Evolutionary conservation across 2,113 vertebrate species (phyloP).

Genomic region (Calidris pugnax): DNA sequence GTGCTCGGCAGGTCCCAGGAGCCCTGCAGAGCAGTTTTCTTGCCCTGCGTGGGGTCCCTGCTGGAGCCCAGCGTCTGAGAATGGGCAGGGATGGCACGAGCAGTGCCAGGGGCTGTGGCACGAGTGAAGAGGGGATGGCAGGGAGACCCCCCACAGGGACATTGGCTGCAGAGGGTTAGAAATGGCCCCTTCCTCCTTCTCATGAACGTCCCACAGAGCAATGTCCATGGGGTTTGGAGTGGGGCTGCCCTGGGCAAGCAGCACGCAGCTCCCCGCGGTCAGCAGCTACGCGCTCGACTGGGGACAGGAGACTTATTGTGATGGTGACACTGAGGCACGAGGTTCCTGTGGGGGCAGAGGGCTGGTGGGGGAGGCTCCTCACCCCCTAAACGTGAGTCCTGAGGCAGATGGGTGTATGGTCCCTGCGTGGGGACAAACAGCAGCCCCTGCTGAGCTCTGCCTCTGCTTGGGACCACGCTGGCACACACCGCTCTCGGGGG

Average conservation of each 20-base stretch:
- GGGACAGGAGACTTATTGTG: neutral
- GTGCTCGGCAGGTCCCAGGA: neutral
- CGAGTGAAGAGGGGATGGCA: neutral
- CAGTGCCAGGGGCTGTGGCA: accelerated
- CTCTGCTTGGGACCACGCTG: accelerated
- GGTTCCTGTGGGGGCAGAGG: neutral
- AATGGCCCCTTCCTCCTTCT: neutral
- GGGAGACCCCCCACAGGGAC: neutral
- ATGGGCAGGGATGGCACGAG: neutral
- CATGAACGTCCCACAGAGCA: accelerated
- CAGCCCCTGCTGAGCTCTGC: neutral
- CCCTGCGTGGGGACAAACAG: neutral
- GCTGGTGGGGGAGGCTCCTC: neutral
- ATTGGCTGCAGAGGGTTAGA: neutral
- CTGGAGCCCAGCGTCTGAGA: neutral
- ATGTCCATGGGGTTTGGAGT: accelerated
- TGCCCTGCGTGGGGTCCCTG: no score
- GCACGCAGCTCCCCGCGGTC: accelerated
- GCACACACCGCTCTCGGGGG: no score
- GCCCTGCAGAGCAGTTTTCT: neutral
- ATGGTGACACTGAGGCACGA: no score
- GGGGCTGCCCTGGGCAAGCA: neutral
- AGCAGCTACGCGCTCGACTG: neutral
- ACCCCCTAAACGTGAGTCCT: neutral
- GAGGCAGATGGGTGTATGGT: no score